Conservation (phyloP, 2,797 vertebrate genomes). For the Siniperca obscura region DNA sequence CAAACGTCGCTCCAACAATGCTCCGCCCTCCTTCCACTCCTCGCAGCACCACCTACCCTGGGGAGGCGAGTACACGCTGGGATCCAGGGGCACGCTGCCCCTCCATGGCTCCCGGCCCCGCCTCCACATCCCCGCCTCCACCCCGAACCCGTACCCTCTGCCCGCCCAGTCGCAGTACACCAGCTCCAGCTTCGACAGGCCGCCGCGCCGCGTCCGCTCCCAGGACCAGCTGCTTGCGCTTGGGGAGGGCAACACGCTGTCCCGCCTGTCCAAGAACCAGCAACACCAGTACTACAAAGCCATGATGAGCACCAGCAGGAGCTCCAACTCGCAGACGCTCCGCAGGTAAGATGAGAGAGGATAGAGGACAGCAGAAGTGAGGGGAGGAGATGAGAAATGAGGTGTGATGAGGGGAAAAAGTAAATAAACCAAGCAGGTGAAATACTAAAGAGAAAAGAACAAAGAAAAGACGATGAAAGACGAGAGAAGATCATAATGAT, state of each 20-base stretch:
- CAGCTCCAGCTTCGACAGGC: slow-evolving; percentile 82
- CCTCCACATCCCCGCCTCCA: slow-evolving; percentile 79
- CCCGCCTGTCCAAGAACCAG: slow-evolving; percentile 86
- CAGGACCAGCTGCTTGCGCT: slow-evolving; percentile 90
- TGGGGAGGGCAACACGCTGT: slow-evolving; percentile 85
- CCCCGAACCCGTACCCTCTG: slow-evolving; percentile 87
- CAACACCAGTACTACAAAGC: slow-evolving; percentile 88
- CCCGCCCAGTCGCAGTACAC: slow-evolving; percentile 76
- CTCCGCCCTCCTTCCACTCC: slow-evolving; percentile 81
- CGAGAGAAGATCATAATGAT: slow-evolving; percentile 9
- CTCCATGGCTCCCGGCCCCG: slow-evolving; percentile 85
- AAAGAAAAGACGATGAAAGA: neutral
- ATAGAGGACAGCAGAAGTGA: neutral
- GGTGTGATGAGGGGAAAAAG: neutral
- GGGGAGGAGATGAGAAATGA: neutral
- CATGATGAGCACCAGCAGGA: slow-evolving; percentile 83
- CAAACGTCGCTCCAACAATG: slow-evolving; percentile 79
- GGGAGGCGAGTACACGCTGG: slow-evolving; percentile 83
- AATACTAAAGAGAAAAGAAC: neutral
- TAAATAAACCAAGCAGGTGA: neutral
- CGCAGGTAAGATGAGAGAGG: slow-evolving; percentile 73
- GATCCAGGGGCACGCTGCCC: slow-evolving; percentile 87
- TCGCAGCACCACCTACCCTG: slow-evolving; percentile 84
- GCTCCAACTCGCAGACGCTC: slow-evolving; percentile 78
- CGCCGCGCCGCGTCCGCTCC: slow-evolving; percentile 91